These are phyloP conservation scores for Galaxias olidus DNA, from an alignment of 2,797 vertebrate genomes.

Conservation along the genomic window DNA sequence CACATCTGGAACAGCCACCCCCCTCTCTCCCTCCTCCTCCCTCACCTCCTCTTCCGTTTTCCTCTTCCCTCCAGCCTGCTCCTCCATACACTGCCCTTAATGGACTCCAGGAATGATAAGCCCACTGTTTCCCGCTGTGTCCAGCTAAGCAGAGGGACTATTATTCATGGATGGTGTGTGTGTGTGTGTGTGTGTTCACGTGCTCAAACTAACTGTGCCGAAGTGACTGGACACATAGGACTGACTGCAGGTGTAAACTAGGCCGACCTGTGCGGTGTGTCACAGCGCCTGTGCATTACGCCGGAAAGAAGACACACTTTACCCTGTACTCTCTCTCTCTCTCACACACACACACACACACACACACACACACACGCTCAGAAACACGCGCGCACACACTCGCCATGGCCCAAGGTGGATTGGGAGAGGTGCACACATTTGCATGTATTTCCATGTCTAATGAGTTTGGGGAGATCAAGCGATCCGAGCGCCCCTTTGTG, in stretches of 20 bases:
- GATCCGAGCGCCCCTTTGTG: conserved; percentile 72
- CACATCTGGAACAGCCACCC: conserved; percentile 26
- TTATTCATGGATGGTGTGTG: too few relatives aligned
- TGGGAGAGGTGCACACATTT: conserved; percentile 80
- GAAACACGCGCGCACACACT: conserved; percentile 43
- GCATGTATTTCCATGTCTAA: conserved; percentile 78
- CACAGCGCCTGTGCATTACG: too few relatives aligned
- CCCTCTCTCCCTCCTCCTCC: neutral
- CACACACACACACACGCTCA: conserved; percentile 29
- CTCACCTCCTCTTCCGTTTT: neutral
- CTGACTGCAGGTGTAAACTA: too few relatives aligned
- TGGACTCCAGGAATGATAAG: neutral
- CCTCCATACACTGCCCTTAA: neutral
- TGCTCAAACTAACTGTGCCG: too few relatives aligned
- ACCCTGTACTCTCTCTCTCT: conserved; percentile 39
- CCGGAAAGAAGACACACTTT: conserved; percentile 13
- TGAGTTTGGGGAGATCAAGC: conserved; percentile 76
- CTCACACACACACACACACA: conserved; percentile 22
- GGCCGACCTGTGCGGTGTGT: too few relatives aligned
- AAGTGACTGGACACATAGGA: too few relatives aligned
- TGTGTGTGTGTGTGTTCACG: too few relatives aligned
- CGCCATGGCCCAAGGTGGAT: conserved; percentile 78
- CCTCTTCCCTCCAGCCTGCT: neutral
- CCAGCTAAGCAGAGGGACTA: neutral
- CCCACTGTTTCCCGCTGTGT: neutral